These are phyloP conservation scores for Acanthosepion pharaonis DNA, from an alignment of 2,888 invertebrate species.

Conservation along the genomic window DNA sequence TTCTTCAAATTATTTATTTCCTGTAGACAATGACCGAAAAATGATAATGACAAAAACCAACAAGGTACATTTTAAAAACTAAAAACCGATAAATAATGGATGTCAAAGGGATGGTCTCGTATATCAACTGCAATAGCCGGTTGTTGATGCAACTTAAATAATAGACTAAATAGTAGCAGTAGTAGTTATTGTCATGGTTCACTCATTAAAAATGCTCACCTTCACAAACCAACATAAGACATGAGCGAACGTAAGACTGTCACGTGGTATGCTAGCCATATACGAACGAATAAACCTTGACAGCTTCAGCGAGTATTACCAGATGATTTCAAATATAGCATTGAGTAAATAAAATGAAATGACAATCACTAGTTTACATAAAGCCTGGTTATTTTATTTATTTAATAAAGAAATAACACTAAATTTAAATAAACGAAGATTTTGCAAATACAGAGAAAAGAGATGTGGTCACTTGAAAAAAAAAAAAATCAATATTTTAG, in stretches of 20 bases:
- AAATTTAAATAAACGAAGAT: background rate
- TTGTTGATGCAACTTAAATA: background rate
- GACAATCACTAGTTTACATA: background rate
- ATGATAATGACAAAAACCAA: too few species aligned
- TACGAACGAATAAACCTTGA: background rate
- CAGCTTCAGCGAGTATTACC: background rate
- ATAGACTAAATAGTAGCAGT: background rate
- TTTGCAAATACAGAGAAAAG: background rate
- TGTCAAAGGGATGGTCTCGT: too few species aligned
- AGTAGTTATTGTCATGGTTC: background rate
- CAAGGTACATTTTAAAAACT: too few species aligned
- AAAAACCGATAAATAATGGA: too few species aligned
- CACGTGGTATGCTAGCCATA: background rate
- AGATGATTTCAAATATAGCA: background rate
- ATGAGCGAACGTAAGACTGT: slow-evolving; percentile 6
- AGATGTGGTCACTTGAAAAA: background rate
- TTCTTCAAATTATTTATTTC: too few species aligned
- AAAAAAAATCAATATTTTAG: background rate
- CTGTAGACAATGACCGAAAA: too few species aligned
- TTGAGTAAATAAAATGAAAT: background rate
- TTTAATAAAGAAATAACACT: background rate
- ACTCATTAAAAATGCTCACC: slow-evolving; percentile 33
- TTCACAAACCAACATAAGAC: background rate
- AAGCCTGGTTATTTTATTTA: too few species aligned
- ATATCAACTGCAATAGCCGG: slow-evolving; percentile 1